Percentiles rank a stretch among this genome's conserved stretches.
phyloP scores from a whole-genome alignment of 2,797 vertebrate genomes.

The Potorous gilbertii region DNA sequence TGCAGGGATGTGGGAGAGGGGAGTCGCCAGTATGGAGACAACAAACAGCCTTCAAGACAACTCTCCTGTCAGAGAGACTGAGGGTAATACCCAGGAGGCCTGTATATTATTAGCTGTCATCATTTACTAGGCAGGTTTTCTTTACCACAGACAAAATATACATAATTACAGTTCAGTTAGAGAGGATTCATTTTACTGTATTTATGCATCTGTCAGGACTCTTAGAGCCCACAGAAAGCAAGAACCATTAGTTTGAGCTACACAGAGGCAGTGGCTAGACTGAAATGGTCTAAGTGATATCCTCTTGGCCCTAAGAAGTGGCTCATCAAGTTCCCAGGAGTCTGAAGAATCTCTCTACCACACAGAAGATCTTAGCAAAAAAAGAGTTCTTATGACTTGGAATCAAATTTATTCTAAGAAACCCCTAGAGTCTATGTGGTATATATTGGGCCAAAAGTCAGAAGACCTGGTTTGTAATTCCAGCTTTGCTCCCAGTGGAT shows the following conservation, averaged over 20 bases:
- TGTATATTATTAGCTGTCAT: slow-evolving; percentile 81
- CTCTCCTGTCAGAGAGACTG: slow-evolving; percentile 68
- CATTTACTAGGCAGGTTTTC: slow-evolving; percentile 78
- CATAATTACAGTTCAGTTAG: slow-evolving; percentile 77
- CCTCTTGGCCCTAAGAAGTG: background rate
- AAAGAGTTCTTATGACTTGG: background rate
- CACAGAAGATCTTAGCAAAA: background rate
- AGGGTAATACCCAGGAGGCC: slow-evolving; percentile 78
- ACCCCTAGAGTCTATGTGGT: too few species aligned
- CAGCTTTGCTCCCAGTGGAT: background rate
- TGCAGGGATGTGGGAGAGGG: slow-evolving; percentile 67
- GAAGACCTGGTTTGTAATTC: background rate
- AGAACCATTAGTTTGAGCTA: slow-evolving; percentile 2
- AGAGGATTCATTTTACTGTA: slow-evolving; percentile 64
- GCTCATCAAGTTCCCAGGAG: background rate
- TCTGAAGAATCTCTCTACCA: background rate
- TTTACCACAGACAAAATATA: slow-evolving; percentile 76
- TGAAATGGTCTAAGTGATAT: background rate
- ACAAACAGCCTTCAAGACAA: slow-evolving; percentile 72
- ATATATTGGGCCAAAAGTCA: background rate
- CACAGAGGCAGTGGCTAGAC: background rate
- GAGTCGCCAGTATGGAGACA: slow-evolving; percentile 52
- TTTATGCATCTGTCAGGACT: slow-evolving; percentile 52
- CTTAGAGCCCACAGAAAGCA: slow-evolving; percentile 54
- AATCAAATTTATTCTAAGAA: slow-evolving; percentile 7